Evolutionary conservation across 2,797 vertebrate genomes (phyloP), one percentile per base, ranked within the genome.

Genomic region (Todus mexicanus): DNA sequence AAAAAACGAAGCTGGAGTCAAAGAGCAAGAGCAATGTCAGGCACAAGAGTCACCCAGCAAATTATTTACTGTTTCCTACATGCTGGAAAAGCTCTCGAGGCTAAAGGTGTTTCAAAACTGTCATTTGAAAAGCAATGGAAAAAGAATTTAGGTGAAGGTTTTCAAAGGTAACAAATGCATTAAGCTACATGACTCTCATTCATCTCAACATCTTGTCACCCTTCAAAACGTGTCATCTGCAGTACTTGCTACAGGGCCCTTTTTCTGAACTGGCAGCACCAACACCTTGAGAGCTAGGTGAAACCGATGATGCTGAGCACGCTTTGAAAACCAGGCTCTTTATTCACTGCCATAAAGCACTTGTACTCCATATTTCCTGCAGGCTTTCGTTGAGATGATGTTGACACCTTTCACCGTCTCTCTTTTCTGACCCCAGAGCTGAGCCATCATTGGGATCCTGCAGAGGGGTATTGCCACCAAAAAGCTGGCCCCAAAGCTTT

Each of bases 31-130:
- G 91, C 92, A 82, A 66, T 84, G 86, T 93, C 96, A 95, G 88
- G 89, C 65, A 63, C 73, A 56, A 3, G 72, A 95, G 63, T 93
- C 90, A 93, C 93, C 69, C 92, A 87, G 91, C 47, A 95, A 85
- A 95, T 97, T 92, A 97, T 96, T 96, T 95, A 96, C 96, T 93
- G 68, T 90, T 96, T 91, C 83, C 88, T 69, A 80, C 71, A 48
- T 4, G 75, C 63, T 68, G 56, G 79, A 86, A 95, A 94, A 96
- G 73, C 76, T 93, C 87, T 93, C 0, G 2, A 92, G 89, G 94
- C 69, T 78, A 95, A 95, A 90, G 78, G 92, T 92, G 89, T 92
- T 88, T 85, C 79, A 75, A 64, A 89, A 35, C 91, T 71, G 69
- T 64, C 86, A 86, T 35, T 80, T 73, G 80, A 89, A 85, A 93